Percentiles rank a stretch among this genome's conserved stretches.
Conservation (phyloP, 2,113 vertebrate genomes). For the Proterorhinus semilunaris region DNA sequence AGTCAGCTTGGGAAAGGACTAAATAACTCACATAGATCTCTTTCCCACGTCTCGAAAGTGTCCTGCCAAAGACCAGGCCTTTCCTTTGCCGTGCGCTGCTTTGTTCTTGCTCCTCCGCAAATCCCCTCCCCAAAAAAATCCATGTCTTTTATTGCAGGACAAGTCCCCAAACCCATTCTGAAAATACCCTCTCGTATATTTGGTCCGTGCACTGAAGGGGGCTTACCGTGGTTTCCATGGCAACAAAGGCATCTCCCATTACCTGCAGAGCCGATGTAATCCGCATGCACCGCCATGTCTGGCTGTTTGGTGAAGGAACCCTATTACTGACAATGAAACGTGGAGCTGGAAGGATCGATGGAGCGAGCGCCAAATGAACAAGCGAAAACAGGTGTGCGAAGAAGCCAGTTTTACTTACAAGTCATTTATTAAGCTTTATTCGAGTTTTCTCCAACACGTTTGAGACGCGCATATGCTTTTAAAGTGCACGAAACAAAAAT, state of each 20-base stretch:
- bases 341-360: not conserved
- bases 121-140: slow-evolving; percentile 16
- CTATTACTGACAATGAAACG: not conserved
- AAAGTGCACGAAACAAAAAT: too few species aligned
- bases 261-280: not conserved
- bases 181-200: not conserved
- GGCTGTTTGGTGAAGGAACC: slow-evolving; percentile 15
- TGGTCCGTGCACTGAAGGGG: not conserved
- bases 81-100: not conserved
- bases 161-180: not conserved
- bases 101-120: not conserved
- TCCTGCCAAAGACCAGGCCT: not conserved
- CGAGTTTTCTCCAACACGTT: not conserved
- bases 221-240: slow-evolving; percentile 9
- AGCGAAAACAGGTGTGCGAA: not conserved
- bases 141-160: slow-evolving; percentile 5
- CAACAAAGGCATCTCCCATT: slow-evolving; percentile 14
- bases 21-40: too few species aligned
- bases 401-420: too few species aligned
- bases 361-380: not conserved
- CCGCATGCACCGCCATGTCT: slow-evolving; percentile 12
- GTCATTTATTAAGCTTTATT: too few species aligned
- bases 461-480: not conserved
- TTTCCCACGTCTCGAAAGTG: too few species aligned
- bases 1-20: too few species aligned